phyloP scores from a whole-genome alignment of 2,888 invertebrate genomes.

The Corbicula japonica region DNA sequence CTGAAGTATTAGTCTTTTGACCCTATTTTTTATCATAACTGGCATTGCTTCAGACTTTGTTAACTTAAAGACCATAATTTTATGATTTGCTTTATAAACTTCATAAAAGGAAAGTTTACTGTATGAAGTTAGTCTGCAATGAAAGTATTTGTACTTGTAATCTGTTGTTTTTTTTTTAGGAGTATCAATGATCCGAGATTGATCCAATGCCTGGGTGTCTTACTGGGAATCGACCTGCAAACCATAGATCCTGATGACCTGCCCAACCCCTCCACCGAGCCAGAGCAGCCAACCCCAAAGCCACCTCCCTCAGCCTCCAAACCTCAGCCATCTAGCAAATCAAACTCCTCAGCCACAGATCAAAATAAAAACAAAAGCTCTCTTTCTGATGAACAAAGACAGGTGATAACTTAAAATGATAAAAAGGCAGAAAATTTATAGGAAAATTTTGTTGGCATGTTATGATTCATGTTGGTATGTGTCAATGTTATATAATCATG shows the following conservation, averaged over 20 bases:
- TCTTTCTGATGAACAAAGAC: constrained; percentile 36
- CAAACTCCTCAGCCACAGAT: constrained; percentile 11
- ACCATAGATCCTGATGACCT: constrained; percentile 37
- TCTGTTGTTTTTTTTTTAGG: constrained; percentile 70
- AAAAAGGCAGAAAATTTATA: not conserved
- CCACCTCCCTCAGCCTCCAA: constrained; percentile 29
- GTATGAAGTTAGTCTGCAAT: not conserved
- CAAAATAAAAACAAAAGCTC: constrained; percentile 27
- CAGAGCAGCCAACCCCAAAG: not conserved
- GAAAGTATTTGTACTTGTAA: not conserved
- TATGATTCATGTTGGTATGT: too few relatives aligned
- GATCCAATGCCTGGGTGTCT: constrained; percentile 90
- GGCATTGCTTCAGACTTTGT: too few relatives aligned
- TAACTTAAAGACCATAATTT: too few relatives aligned
- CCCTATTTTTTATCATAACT: too few relatives aligned
- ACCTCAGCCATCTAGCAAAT: constrained; percentile 26
- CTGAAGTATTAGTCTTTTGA: too few relatives aligned
- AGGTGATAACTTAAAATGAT: constrained; percentile 25
- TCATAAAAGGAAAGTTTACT: not conserved
- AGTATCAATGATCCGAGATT: constrained; percentile 90
- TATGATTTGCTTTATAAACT: not conserved
- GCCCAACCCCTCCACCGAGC: not conserved
- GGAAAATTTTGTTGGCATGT: not conserved
- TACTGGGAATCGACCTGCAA: constrained; percentile 89
- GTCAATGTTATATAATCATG: too few relatives aligned